Percentiles rank a stretch among this genome's conserved stretches.
Conservation (phyloP, 2,888 invertebrate species). For the Neoitamus cyanurus region DNA sequence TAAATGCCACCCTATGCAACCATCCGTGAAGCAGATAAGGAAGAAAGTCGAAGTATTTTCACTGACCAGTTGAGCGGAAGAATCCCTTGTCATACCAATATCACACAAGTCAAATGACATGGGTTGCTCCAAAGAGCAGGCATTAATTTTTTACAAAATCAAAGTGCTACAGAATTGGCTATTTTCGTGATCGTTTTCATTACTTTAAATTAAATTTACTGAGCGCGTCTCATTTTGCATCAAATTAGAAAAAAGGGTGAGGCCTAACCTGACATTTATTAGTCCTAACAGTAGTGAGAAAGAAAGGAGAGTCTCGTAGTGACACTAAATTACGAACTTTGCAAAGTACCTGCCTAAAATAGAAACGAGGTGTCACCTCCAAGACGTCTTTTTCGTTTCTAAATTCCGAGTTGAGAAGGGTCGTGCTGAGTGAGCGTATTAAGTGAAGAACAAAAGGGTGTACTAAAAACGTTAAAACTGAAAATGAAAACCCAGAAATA, state of each 20-base stretch:
- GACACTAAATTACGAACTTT: neutral
- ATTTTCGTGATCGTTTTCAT: neutral
- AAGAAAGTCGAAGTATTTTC: neutral
- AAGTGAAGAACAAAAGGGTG: neutral
- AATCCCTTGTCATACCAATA: constrained; percentile 22
- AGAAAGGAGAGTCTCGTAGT: neutral
- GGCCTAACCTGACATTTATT: neutral
- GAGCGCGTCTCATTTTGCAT: neutral
- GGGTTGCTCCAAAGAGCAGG: neutral
- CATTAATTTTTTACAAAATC: neutral
- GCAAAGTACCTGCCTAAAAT: neutral
- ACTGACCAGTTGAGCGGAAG: neutral
- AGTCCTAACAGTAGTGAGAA: neutral
- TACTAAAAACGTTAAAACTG: neutral
- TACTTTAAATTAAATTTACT: neutral
- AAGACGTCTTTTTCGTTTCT: neutral
- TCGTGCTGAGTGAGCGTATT: neutral
- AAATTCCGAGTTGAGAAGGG: neutral
- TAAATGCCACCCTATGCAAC: neutral
- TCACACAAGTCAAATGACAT: constrained; percentile 9
- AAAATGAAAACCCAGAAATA: neutral
- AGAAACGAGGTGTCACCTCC: neutral
- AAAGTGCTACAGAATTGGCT: neutral
- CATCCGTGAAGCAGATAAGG: neutral
- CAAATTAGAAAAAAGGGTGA: neutral